Evolutionary conservation across 2,888 invertebrate species (phyloP), one percentile per base, ranked within the genome.

Genomic region (Phalangium opilio): DNA sequence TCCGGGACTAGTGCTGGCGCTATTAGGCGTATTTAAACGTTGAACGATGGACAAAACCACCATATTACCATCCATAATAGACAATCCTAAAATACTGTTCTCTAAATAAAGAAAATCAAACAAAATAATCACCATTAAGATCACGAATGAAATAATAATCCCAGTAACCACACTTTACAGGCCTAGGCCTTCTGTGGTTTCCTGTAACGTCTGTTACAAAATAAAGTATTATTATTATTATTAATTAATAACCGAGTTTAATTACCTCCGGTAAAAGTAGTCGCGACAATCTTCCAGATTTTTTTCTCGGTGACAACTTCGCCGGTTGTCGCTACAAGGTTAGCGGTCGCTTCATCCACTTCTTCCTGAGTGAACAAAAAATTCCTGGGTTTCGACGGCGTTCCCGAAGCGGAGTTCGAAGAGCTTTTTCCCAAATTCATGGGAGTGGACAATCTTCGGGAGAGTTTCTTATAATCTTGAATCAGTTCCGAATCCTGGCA

Each of bases 401-500:
- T 38, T 17, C 18, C 18, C 38, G 10, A 18, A 38, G 38, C 38
- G 10, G 38, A 38, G 17, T 17, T 17, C n/a, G 2, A 17, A 8
- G 17, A 17, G 14, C 18, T 38, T 8, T 27, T 27, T 27, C 27
- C 27, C 27, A 27, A 27, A 8, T 27, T 27, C 27, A 27, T 34
- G n/a, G 50, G 49, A n/a, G 44, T 45, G 21, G 55, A 50, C 3
- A 55, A 43, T 41, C 50, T 49, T n/a, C 51, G 50, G 3, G 57
- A 55, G 10, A 57, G 36, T 32, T 53, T 51, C 61, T 81, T 79
- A 68, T 83, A 83, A 67, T 82, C 81, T 62, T 78, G 78, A 34
- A 84, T 78, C 53, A 82, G 74, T 61, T 82, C 81, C 20, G 81
- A 79, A 64, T 83, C 79, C 51, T 76, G 78, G 49, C 73, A 66